phyloP scores from a whole-genome alignment of 2,113 vertebrate genomes.

The Brachypodius melanocephalos region DNA sequence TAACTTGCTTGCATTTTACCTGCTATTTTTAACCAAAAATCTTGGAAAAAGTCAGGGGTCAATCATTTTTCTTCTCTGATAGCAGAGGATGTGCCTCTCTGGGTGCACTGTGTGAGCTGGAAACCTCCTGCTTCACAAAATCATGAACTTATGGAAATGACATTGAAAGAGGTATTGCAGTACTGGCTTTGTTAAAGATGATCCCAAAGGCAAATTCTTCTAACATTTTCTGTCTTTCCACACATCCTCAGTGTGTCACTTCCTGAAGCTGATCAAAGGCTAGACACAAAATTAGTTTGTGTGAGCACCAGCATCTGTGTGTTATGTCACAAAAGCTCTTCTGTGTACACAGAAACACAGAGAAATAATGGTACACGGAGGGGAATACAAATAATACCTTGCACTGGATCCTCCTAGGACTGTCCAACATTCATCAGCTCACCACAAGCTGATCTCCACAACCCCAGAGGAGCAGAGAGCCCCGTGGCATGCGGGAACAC shows the following conservation, averaged over 20 bases:
- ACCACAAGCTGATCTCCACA: rapidly evolving
- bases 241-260: neutral
- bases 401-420: neutral
- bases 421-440: neutral
- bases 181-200: neutral
- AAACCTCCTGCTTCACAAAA: neutral
- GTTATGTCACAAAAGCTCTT: neutral
- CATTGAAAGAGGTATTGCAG: neutral
- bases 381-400: neutral
- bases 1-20: neutral
- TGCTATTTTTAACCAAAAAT: neutral
- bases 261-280: neutral
- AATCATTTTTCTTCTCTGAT: neutral
- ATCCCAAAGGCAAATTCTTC: neutral
- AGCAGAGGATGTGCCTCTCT: neutral
- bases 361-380: neutral
- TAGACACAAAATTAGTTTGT: neutral
- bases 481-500: neutral
- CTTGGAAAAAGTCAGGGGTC: neutral
- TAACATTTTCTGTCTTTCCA: neutral
- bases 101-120: neutral
- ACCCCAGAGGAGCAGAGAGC: neutral
- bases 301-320: neutral
- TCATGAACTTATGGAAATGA: neutral
- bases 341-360: neutral